These are phyloP conservation scores for Caradrina kadenii DNA, from an alignment of 2,888 invertebrate genomes.

Conservation along the genomic window DNA sequence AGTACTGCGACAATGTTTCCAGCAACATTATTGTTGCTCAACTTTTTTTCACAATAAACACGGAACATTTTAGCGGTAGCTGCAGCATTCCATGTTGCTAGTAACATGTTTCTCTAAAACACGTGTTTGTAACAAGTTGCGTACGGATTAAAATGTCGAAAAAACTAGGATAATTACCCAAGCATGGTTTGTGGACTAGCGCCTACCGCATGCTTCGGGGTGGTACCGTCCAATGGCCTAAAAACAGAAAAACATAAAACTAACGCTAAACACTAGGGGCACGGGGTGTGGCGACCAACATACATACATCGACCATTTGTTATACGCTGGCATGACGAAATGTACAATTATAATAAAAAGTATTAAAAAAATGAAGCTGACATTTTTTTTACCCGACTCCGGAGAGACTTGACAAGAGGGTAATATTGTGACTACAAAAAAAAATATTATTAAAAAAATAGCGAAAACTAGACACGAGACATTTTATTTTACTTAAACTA, in stretches of 20 bases:
- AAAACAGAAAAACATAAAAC: constrained; percentile 90
- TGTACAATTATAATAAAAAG: background rate
- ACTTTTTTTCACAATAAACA: background rate
- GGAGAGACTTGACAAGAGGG: background rate
- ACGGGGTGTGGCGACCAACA: constrained; percentile 65
- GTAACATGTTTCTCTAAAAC: background rate
- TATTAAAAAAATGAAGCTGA: background rate
- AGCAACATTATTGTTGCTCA: background rate
- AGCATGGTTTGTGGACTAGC: constrained; percentile 91
- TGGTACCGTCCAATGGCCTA: constrained; percentile 92
- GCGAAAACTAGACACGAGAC: background rate
- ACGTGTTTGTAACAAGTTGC: background rate
- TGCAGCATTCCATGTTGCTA: background rate
- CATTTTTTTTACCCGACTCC: background rate
- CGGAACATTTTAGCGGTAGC: background rate
- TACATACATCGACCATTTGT: constrained; percentile 64
- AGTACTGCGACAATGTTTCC: background rate
- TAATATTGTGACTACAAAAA: background rate
- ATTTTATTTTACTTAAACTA: constrained; percentile 1
- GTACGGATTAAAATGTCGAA: constrained; percentile 15
- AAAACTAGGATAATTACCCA: constrained; percentile 90
- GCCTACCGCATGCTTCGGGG: constrained; percentile 90
- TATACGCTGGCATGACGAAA: constrained; percentile 65
- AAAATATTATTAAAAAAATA: background rate
- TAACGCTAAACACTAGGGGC: constrained; percentile 82